These are phyloP conservation scores for Silurus meridionalis DNA, from an alignment of 2,113 vertebrate species.

Conservation along the genomic window DNA sequence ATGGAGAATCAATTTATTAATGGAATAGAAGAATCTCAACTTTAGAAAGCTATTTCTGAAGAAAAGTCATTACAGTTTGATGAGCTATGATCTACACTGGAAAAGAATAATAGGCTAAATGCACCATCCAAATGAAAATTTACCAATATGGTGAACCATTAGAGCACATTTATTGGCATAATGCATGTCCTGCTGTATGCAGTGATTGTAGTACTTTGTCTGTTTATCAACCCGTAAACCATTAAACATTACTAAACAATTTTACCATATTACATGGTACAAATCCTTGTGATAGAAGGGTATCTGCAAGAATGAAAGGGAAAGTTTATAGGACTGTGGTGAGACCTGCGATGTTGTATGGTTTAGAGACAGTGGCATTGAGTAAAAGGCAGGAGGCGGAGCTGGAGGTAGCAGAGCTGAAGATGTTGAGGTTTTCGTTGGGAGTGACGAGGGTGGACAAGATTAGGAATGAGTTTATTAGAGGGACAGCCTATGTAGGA, in stretches of 20 bases:
- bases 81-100: conserved; percentile 19
- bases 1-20: conserved; percentile 52
- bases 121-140: conserved; percentile 25
- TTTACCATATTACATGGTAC: not conserved
- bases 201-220: not conserved
- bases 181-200: not conserved
- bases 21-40: conserved; percentile 40
- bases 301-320: not conserved
- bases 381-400: too few species aligned
- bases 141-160: conserved; percentile 18
- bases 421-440: too few species aligned
- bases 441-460: too few species aligned
- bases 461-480: too few species aligned
- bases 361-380: too few species aligned
- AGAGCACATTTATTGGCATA: not conserved
- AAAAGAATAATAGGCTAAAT: conserved; percentile 16
- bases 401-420: too few species aligned
- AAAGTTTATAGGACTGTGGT: too few species aligned
- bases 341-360: too few species aligned
- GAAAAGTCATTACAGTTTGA: conserved; percentile 29
- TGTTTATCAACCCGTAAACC: not conserved
- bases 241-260: not conserved
- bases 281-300: not conserved
- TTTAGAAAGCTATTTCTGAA: conserved; percentile 39
- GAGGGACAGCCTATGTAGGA: too few species aligned